phyloP scores from a whole-genome alignment of 2,797 vertebrate species.

The Gadopsis bispinosus region DNA sequence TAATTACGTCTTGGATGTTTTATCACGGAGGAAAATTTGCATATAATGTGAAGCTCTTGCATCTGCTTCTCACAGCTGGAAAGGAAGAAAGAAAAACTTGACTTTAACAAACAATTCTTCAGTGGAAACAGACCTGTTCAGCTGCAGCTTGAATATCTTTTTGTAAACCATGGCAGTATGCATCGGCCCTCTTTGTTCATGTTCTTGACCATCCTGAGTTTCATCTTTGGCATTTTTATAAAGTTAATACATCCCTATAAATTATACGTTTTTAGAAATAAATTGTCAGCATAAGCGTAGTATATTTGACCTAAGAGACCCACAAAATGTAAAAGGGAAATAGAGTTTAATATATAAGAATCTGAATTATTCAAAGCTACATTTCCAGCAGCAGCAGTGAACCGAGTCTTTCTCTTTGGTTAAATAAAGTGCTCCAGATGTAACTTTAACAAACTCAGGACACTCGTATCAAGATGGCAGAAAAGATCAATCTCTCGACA shows the following conservation, averaged over 20 bases:
- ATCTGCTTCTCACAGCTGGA: conserved; percentile 5
- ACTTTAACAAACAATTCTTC: neutral
- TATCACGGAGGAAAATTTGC: conserved; percentile 23
- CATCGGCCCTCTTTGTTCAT: neutral
- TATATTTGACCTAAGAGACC: neutral
- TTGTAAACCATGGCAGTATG: neutral
- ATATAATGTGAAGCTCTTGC: neutral
- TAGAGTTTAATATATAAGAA: neutral
- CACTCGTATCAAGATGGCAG: neutral
- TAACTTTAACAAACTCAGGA: neutral
- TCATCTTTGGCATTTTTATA: neutral
- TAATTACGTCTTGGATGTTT: conserved; percentile 35
- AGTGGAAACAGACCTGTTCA: neutral
- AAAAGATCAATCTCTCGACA: neutral
- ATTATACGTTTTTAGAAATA: neutral
- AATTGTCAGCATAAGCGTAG: neutral
- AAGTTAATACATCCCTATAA: neutral
- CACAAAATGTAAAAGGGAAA: neutral
- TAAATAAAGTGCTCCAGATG: neutral
- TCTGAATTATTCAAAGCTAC: neutral
- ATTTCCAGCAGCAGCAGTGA: neutral
- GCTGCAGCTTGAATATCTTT: neutral
- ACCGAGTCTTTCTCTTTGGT: neutral
- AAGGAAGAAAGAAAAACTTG: conserved; percentile 5
- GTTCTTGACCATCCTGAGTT: neutral